These are phyloP conservation scores for Smittia sp. DNA, from an alignment of 2,888 invertebrate genomes.

Conservation along the genomic window DNA sequence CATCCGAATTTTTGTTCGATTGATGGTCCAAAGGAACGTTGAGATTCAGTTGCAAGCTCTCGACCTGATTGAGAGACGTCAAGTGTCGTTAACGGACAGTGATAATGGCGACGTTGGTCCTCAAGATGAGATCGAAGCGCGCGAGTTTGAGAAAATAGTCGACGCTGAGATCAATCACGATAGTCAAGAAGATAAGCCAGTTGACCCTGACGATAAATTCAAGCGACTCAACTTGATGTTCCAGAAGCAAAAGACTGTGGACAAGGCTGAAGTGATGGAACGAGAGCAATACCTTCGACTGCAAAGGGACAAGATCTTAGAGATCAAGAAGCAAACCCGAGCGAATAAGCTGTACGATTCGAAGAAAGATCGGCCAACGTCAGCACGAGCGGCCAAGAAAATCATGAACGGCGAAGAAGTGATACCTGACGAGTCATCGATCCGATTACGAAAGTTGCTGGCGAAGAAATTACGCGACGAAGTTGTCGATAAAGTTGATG, in stretches of 20 bases:
- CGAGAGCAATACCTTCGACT: constrained; percentile 83
- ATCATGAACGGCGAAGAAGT: constrained; percentile 57
- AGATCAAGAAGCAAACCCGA: constrained; percentile 83
- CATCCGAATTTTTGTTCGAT: constrained; percentile 80
- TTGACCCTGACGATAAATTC: constrained; percentile 47
- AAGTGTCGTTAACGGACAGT: constrained; percentile 60
- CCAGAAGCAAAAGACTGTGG: constrained; percentile 48
- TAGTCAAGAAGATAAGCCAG: constrained; percentile 41
- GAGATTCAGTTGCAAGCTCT: constrained; percentile 86
- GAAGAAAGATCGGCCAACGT: constrained; percentile 64
- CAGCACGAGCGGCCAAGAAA: constrained; percentile 71
- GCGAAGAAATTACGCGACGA: constrained; percentile 82
- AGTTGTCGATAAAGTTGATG: constrained; percentile 63
- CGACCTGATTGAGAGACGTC: constrained; percentile 77
- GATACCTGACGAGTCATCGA: constrained; percentile 57
- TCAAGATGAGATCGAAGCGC: constrained; percentile 46
- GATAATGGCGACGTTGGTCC: constrained; percentile 50
- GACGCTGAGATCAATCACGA: constrained; percentile 43
- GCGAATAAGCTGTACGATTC: constrained; percentile 71
- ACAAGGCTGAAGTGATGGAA: constrained; percentile 65
- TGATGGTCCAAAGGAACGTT: constrained; percentile 92
- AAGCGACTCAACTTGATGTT: constrained; percentile 53
- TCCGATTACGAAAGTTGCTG: constrained; percentile 78
- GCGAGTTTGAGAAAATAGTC: constrained; percentile 43
- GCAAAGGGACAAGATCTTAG: constrained; percentile 87